phyloP scores from a whole-genome alignment of 2,888 invertebrate genomes.

The Balanococcus diminutus region DNA sequence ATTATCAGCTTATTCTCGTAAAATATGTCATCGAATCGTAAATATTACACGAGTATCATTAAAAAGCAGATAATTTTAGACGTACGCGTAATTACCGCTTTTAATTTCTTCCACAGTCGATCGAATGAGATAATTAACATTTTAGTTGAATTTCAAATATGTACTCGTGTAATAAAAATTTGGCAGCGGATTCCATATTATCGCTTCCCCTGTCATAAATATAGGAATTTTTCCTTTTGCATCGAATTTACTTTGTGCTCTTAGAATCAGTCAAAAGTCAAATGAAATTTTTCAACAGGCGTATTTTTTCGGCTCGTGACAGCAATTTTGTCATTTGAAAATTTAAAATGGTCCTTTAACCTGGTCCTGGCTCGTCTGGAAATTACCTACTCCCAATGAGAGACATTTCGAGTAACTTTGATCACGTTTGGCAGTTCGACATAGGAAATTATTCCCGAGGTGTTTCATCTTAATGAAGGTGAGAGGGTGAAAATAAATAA shows the following conservation, averaged over 20 bases:
- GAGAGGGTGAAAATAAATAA: background rate
- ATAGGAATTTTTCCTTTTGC: no score
- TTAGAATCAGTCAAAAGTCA: no score
- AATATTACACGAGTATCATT: background rate
- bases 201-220: background rate
- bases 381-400: background rate
- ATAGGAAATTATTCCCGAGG: background rate
- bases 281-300: background rate
- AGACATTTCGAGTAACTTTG: background rate
- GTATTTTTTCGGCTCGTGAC: background rate
- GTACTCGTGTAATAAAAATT: background rate
- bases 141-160: background rate
- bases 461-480: background rate
- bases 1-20: background rate
- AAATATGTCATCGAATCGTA: background rate
- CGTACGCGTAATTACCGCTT: background rate
- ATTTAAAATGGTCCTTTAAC: background rate
- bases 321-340: background rate
- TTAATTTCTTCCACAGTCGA: background rate
- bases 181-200: background rate
- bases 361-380: background rate
- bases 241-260: no score
- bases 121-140: background rate
- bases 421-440: background rate
- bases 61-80: background rate